A percentile compares a stretch with the other conserved stretches of the same genome.
Evolutionary conservation across 2,113 vertebrate genomes (phyloP).

Genomic region (Laticauda laticaudata): DNA sequence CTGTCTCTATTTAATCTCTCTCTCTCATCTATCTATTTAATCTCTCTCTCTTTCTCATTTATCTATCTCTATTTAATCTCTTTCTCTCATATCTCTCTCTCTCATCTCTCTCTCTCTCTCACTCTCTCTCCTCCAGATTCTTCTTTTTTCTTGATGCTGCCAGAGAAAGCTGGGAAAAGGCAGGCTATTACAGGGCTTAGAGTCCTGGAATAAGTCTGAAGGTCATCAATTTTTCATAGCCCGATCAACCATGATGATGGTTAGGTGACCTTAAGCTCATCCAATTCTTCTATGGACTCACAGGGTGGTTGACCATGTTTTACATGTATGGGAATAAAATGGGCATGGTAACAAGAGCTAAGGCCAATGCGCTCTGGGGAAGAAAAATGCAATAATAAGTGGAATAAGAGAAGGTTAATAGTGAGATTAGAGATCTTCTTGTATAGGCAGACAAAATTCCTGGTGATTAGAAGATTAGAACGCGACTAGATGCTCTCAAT

Average conservation of each 20-base stretch:
- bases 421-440: background rate
- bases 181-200: background rate
- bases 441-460: background rate
- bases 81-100: too few species aligned
- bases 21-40: too few species aligned
- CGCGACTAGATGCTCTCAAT: background rate
- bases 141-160: background rate
- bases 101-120: too few species aligned
- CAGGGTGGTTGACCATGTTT: background rate
- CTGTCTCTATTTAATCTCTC: too few species aligned
- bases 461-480: background rate
- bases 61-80: too few species aligned
- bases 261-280: background rate
- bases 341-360: background rate
- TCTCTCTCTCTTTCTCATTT: too few species aligned
- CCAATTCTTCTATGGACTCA: background rate
- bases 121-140: background rate
- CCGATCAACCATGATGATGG: background rate
- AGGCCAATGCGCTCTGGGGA: background rate
- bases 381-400: background rate
- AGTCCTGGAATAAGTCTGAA: background rate
- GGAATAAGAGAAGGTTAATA: background rate
- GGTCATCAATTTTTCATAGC: background rate
- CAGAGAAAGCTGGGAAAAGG: slow-evolving; percentile 1
- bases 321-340: background rate